Percentiles rank a stretch among this genome's conserved stretches.
phyloP scores from a whole-genome alignment of 1,140 invertebrate species.

The Babylonia areolata region DNA sequence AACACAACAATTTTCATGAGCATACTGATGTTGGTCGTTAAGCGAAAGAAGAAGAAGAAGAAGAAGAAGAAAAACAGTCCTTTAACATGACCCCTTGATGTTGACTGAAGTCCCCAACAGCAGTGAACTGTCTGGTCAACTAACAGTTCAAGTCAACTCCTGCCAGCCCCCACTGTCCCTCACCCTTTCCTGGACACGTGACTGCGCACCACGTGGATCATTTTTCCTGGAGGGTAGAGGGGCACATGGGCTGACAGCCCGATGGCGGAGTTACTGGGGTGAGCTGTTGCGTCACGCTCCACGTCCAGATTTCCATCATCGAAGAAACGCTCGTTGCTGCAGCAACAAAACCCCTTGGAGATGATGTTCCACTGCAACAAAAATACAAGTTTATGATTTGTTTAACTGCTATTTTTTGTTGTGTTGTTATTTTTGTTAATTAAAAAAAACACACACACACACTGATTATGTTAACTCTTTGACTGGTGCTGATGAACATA shows the following conservation, averaged over 20 bases:
- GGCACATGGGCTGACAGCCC: conserved; percentile 84
- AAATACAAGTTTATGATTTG: no score
- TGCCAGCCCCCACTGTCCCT: neutral
- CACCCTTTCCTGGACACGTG: conserved; percentile 90
- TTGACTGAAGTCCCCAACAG: no score
- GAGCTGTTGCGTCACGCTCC: conserved; percentile 79
- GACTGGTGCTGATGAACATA: no score
- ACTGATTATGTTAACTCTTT: no score
- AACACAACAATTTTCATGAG: no score
- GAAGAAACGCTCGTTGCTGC: conserved; percentile 78
- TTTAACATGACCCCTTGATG: no score
- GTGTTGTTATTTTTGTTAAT: no score
- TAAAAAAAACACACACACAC: no score
- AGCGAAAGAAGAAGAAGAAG: no score
- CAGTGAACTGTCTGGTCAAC: neutral
- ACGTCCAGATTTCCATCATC: conserved; percentile 76
- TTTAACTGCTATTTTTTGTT: no score
- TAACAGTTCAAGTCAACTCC: neutral
- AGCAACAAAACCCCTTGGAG: conserved; percentile 87
- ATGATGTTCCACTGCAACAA: conserved; percentile 90
- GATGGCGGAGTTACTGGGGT: conserved; percentile 75
- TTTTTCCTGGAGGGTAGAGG: conserved; percentile 90
- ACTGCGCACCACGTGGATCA: conserved; percentile 92
- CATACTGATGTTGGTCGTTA: no score
- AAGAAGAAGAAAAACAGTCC: no score